Conservation (phyloP, 2,888 invertebrate species). For the Caradrina clavipalpis region DNA sequence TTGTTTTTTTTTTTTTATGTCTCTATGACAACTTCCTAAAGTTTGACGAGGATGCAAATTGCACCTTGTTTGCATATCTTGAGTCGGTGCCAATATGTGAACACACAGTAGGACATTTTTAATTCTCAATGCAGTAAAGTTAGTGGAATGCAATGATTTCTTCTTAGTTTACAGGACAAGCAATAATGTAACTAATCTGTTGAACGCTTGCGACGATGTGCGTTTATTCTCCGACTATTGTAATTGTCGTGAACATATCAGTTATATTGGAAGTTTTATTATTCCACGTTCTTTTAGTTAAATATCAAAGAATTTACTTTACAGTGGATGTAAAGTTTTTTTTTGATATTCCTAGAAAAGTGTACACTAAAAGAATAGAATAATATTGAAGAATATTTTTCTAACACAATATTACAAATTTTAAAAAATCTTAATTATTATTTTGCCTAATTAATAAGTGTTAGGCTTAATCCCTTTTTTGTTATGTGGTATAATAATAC, state of each 20-base stretch:
- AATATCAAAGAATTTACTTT: conserved; percentile 39
- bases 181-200: conserved; percentile 25
- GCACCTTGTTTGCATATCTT: conserved; percentile 16
- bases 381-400: conserved; percentile 12
- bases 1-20: no score
- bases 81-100: conserved; percentile 33
- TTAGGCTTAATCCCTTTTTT: no score
- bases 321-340: conserved; percentile 1
- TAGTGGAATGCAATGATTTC: conserved; percentile 56
- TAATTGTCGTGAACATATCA: conserved; percentile 23
- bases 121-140: conserved; percentile 37
- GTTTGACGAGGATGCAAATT: no score
- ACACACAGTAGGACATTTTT: conserved; percentile 19
- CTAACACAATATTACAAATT: conserved; percentile 18
- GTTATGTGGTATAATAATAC: neutral
- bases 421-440: no score
- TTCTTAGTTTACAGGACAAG: conserved; percentile 18
- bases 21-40: no score
- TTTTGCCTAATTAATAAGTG: no score
- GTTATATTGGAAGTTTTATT: conserved; percentile 12
- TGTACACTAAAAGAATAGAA: conserved; percentile 3
- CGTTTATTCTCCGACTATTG: conserved; percentile 14
- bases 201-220: conserved; percentile 19
- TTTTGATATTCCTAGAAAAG: conserved; percentile 9
- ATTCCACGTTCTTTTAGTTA: conserved; percentile 5